Evolutionary conservation across 2,888 invertebrate genomes (phyloP).

Genomic region (Dryobotodes eremita): DNA sequence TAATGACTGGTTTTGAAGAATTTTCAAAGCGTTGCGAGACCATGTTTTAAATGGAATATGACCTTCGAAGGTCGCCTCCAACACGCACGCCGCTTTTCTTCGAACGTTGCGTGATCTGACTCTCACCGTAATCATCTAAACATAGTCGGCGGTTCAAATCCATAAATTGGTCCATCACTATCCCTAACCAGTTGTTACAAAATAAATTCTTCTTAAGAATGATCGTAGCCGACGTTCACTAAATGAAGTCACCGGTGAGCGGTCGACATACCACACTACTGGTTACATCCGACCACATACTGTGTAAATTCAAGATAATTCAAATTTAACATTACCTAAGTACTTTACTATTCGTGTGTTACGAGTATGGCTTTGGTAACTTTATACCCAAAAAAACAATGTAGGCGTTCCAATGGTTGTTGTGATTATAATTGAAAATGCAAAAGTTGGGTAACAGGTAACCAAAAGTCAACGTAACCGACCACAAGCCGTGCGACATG

Average conservation of each 20-base stretch:
- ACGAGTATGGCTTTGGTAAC: conserved; percentile 15
- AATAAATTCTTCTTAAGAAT: conserved; percentile 55
- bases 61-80: conserved; percentile 65
- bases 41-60: conserved; percentile 38
- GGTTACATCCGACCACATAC: conserved; percentile 61
- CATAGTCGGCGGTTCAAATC: conserved; percentile 42
- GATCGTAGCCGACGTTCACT: conserved; percentile 62
- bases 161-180: conserved; percentile 57
- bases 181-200: conserved; percentile 66
- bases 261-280: conserved; percentile 56
- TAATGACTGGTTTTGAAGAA: conserved; percentile 62
- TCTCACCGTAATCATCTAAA: conserved; percentile 50
- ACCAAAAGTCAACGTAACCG: conserved; percentile 51
- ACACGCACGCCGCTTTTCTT: conserved; percentile 36
- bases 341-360: conserved; percentile 29
- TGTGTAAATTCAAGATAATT: conserved; percentile 57
- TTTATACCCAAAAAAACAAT: conserved; percentile 20
- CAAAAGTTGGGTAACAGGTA: conserved; percentile 46
- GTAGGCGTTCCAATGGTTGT: conserved; percentile 32
- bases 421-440: conserved; percentile 38
- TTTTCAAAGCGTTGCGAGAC: conserved; percentile 46
- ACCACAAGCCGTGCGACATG: conserved; percentile 56
- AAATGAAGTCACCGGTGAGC: conserved; percentile 60
- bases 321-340: conserved; percentile 44
- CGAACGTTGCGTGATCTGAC: conserved; percentile 38